Conservation (phyloP, 2,888 invertebrate genomes). For the Cryptocheilus praepositus region DNA sequence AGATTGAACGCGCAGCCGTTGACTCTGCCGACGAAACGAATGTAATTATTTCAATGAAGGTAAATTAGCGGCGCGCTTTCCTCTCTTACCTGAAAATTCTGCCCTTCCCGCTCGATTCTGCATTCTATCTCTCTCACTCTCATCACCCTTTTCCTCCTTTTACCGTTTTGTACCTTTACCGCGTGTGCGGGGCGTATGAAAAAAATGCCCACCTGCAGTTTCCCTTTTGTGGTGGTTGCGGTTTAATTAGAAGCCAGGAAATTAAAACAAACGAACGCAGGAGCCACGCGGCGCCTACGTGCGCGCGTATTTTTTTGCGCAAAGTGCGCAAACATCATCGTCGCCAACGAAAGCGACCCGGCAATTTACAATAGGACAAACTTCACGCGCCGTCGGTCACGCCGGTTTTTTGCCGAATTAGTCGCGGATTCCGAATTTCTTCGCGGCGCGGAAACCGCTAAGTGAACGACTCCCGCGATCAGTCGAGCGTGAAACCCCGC, state of each 20-base stretch:
- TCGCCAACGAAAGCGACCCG: slow-evolving; percentile 14
- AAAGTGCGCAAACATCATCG: slow-evolving; percentile 26
- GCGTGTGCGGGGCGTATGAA: slow-evolving; percentile 21
- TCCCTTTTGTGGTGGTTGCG: slow-evolving; percentile 43
- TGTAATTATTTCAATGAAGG: slow-evolving; percentile 37
- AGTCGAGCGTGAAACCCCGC: not conserved
- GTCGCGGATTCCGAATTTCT: not conserved
- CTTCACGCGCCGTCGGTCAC: no score
- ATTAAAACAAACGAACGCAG: slow-evolving; percentile 55
- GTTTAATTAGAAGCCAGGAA: slow-evolving; percentile 58
- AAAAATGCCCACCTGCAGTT: slow-evolving; percentile 33
- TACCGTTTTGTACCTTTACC: not conserved
- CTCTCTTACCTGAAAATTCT: not conserved
- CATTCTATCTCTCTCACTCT: not conserved
- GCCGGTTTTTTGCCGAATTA: no score
- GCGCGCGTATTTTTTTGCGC: slow-evolving; percentile 15
- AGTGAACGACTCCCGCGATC: no score
- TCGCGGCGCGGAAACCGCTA: not conserved
- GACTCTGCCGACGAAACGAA: not conserved
- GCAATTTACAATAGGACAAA: slow-evolving; percentile 29
- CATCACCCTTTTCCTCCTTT: not conserved
- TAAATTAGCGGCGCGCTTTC: slow-evolving; percentile 29
- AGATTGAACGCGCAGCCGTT: no score
- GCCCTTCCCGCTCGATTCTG: not conserved
- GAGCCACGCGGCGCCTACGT: slow-evolving; percentile 14